Evolutionary conservation across 2,113 vertebrate genomes (phyloP), one percentile per base, ranked within the genome.

Genomic region (Zeus faber): DNA sequence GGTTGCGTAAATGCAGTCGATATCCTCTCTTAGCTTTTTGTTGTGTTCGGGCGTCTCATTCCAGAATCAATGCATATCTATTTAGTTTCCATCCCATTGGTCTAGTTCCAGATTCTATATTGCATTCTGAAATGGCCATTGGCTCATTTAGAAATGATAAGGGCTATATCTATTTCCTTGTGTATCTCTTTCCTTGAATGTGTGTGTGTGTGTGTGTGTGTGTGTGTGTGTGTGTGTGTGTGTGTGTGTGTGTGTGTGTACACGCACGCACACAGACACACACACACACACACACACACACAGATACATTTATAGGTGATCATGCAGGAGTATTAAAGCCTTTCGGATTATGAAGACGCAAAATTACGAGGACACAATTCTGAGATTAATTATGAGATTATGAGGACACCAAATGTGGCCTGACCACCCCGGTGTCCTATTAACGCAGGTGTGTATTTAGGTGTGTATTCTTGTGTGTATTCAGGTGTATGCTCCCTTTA

Each of bases 1-100:
- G n/a, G 21, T 17, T 78, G 69, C 76, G 72, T 79, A 72, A 82
- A 84, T 80, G 71, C 31, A 79, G 70, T 76, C 74, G 61, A 65
- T 74, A 65, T 62, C 59, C 56, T 31, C 27, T 6, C 56, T 51
- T 24, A 22, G 44, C 24, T 18, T 40, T 27, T 47, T 54, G 31
- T 51, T 27, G n/a, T n/a, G n/a, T n/a, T 56, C 54, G 62, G 65
- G 52, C 46, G 2, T 74, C 64, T 75, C 72, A 62, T 76, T 80
- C 76, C 72, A 81, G 54, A 85, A 85, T 82, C 81, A 70, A 84
- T 83, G 62, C 58, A 71, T 76, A 79, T 81, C 73, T 76, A 40
- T 68, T n/a, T n/a, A n/a, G 69, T 76, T 84, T 78, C 77, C 77
- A 72, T 74, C 64, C 58, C 33, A 35, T 59, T 62, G 60, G 43